Percentiles rank a stretch among this genome's conserved stretches.
phyloP scores from a whole-genome alignment of 2,888 invertebrate genomes.

The Conchocele bisecta region DNA sequence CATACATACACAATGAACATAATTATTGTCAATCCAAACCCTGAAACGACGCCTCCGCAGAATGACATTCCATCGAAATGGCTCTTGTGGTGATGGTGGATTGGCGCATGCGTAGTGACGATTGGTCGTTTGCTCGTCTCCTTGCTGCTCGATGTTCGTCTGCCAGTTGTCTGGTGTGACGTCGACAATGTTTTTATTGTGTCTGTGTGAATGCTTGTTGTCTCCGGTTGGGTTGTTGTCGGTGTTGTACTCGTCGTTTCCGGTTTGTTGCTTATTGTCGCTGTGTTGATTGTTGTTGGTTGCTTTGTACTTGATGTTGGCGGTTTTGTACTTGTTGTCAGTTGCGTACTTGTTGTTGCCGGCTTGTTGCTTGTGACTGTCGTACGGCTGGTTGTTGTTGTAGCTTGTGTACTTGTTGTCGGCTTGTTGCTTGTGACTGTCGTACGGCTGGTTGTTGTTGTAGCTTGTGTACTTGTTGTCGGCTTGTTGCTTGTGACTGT shows the following conservation, averaged over 20 bases:
- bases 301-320: neutral
- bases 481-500: neutral
- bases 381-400: neutral
- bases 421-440: neutral
- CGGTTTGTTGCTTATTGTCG: neutral
- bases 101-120: neutral
- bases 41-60: neutral
- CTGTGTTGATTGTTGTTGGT: neutral
- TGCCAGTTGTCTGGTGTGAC: neutral
- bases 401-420: neutral
- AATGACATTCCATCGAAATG: constrained; percentile 2
- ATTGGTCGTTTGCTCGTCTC: neutral
- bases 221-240: neutral
- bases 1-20: neutral
- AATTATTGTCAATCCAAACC: neutral
- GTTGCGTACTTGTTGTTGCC: too few species aligned
- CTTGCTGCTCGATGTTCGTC: neutral
- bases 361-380: neutral
- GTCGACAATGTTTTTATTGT: neutral
- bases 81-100: neutral
- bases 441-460: neutral
- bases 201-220: neutral
- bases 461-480: neutral
- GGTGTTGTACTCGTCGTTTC: neutral
- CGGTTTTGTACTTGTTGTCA: neutral